Percentiles rank a stretch among this genome's conserved stretches.
phyloP scores from a whole-genome alignment of 2,797 vertebrate genomes.

The Enteromius paludinosus region DNA sequence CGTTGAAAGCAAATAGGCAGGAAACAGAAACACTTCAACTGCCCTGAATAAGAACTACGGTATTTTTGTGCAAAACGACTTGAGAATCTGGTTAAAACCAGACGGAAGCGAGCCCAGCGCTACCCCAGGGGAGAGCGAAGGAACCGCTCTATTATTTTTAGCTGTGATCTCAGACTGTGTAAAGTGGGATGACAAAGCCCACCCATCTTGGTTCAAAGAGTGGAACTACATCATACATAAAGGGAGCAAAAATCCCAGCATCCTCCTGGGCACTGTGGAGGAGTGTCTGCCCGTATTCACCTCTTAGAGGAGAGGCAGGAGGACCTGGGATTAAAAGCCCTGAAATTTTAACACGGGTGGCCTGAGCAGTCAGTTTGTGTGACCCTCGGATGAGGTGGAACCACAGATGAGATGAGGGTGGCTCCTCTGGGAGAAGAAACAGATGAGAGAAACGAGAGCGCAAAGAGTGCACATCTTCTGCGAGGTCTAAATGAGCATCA shows the following conservation, averaged over 20 bases:
- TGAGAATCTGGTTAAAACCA: slow-evolving; percentile 27
- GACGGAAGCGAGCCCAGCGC: neutral
- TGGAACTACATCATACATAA: slow-evolving; percentile 32
- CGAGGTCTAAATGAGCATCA: neutral
- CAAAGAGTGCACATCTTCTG: neutral
- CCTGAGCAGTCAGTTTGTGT: slow-evolving; percentile 47
- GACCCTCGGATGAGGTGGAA: slow-evolving; percentile 38
- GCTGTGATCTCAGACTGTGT: slow-evolving; percentile 54
- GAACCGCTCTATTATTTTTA: slow-evolving; percentile 57
- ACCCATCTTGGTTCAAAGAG: slow-evolving; percentile 11
- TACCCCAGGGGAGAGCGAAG: slow-evolving; percentile 26
- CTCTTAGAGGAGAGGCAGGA: slow-evolving; percentile 39
- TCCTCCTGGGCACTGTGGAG: slow-evolving; percentile 38
- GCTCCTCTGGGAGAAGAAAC: neutral
- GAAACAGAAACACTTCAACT: neutral
- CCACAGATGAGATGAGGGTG: neutral
- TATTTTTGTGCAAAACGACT: neutral
- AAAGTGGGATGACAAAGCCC: slow-evolving; percentile 34
- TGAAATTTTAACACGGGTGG: slow-evolving; percentile 50
- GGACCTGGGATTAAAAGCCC: slow-evolving; percentile 52
- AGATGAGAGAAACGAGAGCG: neutral
- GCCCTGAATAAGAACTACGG: neutral
- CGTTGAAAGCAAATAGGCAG: neutral
- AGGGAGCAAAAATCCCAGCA: slow-evolving; percentile 27
- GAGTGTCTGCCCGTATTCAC: slow-evolving; percentile 30